These are phyloP conservation scores for Polypterus bichir DNA, from an alignment of 2,113 vertebrate species.

Conservation along the genomic window DNA sequence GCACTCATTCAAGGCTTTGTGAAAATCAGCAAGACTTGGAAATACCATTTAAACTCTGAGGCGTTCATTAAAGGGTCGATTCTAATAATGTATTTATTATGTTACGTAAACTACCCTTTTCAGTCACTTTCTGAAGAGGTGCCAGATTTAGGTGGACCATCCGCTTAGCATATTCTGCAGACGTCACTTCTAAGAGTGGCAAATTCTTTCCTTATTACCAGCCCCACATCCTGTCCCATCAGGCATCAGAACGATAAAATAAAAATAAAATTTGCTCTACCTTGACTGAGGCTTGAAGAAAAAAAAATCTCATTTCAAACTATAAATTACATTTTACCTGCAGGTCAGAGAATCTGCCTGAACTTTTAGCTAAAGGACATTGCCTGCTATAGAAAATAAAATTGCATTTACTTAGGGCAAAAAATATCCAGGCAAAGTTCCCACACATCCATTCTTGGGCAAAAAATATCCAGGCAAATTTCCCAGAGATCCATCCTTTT, in stretches of 20 bases:
- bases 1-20: too few relatives aligned
- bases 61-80: too few relatives aligned
- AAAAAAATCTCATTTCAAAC: constrained; percentile 1
- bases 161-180: too few relatives aligned
- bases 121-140: too few relatives aligned
- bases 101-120: too few relatives aligned
- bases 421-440: not conserved
- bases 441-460: not conserved
- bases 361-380: constrained; percentile 3
- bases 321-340: constrained; percentile 8
- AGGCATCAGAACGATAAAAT: not conserved
- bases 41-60: too few relatives aligned
- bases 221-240: not conserved
- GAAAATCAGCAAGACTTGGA: too few relatives aligned
- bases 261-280: constrained; percentile 1
- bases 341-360: constrained; percentile 2
- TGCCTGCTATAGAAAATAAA: not conserved
- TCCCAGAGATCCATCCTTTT: not conserved
- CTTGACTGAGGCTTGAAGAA: not conserved
- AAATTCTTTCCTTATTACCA: not conserved
- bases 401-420: not conserved
- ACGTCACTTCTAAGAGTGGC: too few relatives aligned
- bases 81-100: too few relatives aligned
- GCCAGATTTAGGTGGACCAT: too few relatives aligned
- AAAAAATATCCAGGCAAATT: not conserved